Conservation (phyloP, 2,888 invertebrate genomes). For the Sabellastarte sp. region DNA sequence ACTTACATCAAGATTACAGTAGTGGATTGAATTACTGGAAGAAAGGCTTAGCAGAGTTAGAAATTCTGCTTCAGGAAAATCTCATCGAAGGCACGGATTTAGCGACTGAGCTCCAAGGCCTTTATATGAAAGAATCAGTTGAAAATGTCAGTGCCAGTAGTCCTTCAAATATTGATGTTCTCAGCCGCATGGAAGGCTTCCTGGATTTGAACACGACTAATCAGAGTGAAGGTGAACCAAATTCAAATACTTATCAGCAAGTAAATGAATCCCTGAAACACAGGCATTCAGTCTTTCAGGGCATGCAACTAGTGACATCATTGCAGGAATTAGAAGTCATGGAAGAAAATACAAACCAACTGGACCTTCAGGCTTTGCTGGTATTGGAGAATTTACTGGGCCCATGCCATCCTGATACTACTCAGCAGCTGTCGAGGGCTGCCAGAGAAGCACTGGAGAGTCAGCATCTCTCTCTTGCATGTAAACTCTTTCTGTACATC, state of each 20-base stretch:
- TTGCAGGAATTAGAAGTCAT: constrained; percentile 34
- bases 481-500: constrained; percentile 17
- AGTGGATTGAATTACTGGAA: constrained; percentile 18
- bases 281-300: constrained; percentile 12
- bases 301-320: constrained; percentile 35
- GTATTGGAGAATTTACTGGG: constrained; percentile 22
- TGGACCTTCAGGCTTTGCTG: constrained; percentile 65
- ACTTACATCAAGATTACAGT: constrained; percentile 14
- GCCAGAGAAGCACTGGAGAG: constrained; percentile 17
- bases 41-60: constrained; percentile 7
- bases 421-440: constrained; percentile 16
- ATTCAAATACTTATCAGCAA: neutral
- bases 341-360: constrained; percentile 33
- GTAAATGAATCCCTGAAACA: neutral
- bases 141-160: neutral
- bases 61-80: neutral
- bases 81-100: neutral
- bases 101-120: neutral
- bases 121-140: neutral
- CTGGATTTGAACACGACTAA: neutral
- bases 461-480: constrained; percentile 15
- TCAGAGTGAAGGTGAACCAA: neutral
- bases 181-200: no score
- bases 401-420: constrained; percentile 18
- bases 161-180: no score